phyloP scores from a whole-genome alignment of 2,113 vertebrate species.

The Elanoides forficatus region DNA sequence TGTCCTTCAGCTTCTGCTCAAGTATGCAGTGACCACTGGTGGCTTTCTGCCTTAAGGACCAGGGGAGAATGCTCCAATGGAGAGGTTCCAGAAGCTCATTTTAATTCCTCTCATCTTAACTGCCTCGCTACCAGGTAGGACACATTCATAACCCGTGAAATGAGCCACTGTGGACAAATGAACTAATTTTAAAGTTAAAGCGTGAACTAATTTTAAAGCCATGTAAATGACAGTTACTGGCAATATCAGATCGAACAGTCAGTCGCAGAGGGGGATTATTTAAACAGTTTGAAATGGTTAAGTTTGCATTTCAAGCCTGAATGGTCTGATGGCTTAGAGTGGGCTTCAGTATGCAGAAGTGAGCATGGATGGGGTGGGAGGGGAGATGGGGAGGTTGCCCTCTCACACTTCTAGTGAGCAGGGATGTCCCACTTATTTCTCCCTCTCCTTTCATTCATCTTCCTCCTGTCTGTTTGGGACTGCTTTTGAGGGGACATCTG shows the following conservation, averaged over 20 bases:
- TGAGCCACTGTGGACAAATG: neutral
- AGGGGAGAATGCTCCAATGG: constrained; percentile 59
- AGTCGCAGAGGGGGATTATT: neutral
- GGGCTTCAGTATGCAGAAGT: neutral
- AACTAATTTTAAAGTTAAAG: neutral
- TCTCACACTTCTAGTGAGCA: neutral
- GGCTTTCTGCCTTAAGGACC: constrained; percentile 5
- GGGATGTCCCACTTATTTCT: neutral
- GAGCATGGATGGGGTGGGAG: neutral
- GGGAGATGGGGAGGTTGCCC: neutral
- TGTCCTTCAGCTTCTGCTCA: neutral
- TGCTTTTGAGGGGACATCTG: neutral
- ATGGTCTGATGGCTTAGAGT: neutral
- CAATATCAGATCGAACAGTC: neutral
- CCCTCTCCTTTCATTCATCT: neutral
- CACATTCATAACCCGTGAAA: rapidly evolving
- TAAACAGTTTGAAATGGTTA: neutral
- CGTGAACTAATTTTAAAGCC: neutral
- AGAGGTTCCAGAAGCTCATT: constrained; percentile 16
- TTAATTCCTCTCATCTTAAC: constrained; percentile 16
- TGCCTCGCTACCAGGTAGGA: constrained; percentile 37
- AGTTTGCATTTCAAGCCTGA: neutral
- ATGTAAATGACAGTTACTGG: neutral
- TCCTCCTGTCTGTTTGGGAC: neutral
- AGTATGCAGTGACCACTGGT: neutral